Percentiles rank a stretch among this genome's conserved stretches.
Evolutionary conservation across 1,140 invertebrate species (phyloP).

Genomic region (Drosophila littoralis): DNA sequence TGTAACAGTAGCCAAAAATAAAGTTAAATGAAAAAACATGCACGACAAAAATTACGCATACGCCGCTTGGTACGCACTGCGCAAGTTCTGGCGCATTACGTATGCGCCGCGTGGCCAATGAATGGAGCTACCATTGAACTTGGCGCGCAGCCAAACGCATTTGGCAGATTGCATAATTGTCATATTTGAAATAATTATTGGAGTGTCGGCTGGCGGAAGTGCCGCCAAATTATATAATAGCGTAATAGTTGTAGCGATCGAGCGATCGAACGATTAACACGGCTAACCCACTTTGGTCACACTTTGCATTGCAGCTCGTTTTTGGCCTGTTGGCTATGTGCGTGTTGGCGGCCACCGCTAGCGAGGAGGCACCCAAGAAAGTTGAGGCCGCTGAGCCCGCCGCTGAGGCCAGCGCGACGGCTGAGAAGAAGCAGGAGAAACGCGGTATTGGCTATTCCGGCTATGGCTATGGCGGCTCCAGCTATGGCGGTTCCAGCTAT

Average conservation of each 20-base stretch:
- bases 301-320: constrained; percentile 70
- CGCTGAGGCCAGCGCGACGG: constrained; percentile 64
- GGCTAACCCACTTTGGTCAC: constrained; percentile 49
- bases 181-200: constrained; percentile 69
- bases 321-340: constrained; percentile 86
- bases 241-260: neutral
- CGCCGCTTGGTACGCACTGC: constrained; percentile 2
- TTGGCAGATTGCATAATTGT: constrained; percentile 73
- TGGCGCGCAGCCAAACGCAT: constrained; percentile 58
- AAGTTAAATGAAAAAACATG: neutral
- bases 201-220: constrained; percentile 53
- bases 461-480: constrained; percentile 82
- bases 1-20: neutral
- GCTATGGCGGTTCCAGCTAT: constrained; percentile 53
- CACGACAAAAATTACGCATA: constrained; percentile 17
- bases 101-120: constrained; percentile 56
- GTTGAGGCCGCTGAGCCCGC: constrained; percentile 71
- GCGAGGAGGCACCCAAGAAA: constrained; percentile 84
- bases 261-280: neutral
- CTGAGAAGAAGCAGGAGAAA: constrained; percentile 90
- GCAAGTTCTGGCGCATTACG: constrained; percentile 52
- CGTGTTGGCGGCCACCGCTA: constrained; percentile 80
- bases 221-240: constrained; percentile 50
- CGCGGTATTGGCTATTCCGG: constrained; percentile 88
- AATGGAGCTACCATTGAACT: constrained; percentile 57